These are phyloP conservation scores for Oxygymnocypris stewartii DNA, from an alignment of 2,113 vertebrate species.

Conservation along the genomic window DNA sequence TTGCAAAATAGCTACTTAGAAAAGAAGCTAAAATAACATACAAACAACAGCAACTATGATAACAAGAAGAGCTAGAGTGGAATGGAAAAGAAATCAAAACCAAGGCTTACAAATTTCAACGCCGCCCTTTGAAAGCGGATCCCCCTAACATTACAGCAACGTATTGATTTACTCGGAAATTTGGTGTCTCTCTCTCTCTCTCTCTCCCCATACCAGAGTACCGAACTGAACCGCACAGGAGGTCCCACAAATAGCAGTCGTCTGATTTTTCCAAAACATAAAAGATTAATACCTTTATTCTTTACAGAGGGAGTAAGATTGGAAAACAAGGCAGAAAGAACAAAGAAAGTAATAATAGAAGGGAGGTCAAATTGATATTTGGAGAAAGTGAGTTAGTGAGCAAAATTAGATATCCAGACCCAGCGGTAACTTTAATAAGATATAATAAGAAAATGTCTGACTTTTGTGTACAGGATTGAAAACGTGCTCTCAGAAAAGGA, in stretches of 20 bases:
- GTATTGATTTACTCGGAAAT: constrained; percentile 90
- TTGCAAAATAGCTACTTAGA: constrained; percentile 99
- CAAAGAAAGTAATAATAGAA: constrained; percentile 69
- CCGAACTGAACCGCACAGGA: constrained; percentile 77
- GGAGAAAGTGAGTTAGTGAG: constrained; percentile 64
- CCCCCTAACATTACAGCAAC: constrained; percentile 77
- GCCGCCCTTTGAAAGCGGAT: constrained; percentile 85
- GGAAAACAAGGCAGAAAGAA: constrained; percentile 28
- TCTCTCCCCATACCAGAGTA: constrained; percentile 74
- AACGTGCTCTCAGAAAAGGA: constrained; percentile 48
- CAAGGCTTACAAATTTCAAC: constrained; percentile 81
- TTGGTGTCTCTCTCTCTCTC: constrained; percentile 77
- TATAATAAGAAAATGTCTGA: constrained; percentile 68
- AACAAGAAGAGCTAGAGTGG: constrained; percentile 92
- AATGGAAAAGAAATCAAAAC: constrained; percentile 91
- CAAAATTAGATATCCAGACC: constrained; percentile 66
- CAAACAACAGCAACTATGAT: constrained; percentile 99
- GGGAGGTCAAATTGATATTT: constrained; percentile 73
- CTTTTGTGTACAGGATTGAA: constrained; percentile 63
- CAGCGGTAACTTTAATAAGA: constrained; percentile 73
- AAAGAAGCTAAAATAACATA: constrained; percentile 98
- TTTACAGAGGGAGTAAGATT: constrained; percentile 57
- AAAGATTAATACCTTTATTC: constrained; percentile 79
- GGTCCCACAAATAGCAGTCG: constrained; percentile 73
- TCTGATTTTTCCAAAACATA: constrained; percentile 76